Percentiles rank a stretch among this genome's conserved stretches.
phyloP scores from a whole-genome alignment of 2,888 invertebrate genomes.

The Terebella lapidaria region DNA sequence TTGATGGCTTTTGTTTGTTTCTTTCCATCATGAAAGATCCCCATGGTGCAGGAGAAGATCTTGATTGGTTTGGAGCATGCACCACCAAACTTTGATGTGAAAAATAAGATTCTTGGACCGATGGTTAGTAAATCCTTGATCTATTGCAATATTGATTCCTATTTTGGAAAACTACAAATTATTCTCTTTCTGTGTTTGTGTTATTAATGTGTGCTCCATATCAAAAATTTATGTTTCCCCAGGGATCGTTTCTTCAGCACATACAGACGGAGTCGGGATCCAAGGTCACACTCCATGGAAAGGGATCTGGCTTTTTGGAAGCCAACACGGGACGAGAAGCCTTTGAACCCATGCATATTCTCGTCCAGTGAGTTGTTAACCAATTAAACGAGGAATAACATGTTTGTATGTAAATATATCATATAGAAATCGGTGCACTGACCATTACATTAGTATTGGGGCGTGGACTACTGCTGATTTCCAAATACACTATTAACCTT shows the following conservation, averaged over 20 bases:
- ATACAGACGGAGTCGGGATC: conserved; percentile 75
- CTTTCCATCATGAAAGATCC: not conserved
- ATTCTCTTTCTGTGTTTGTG: no score
- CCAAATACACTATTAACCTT: no score
- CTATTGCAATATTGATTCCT: no score
- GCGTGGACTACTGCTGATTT: no score
- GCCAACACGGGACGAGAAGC: conserved; percentile 61
- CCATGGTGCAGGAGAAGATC: conserved; percentile 63
- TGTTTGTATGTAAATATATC: not conserved
- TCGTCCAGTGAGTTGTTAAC: conserved; percentile 63
- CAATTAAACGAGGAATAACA: no score
- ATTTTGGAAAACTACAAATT: no score
- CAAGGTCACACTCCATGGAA: conserved; percentile 68
- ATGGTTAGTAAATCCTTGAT: conserved; percentile 42
- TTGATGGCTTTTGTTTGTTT: no score
- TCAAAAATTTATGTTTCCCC: no score
- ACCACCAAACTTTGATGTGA: conserved; percentile 70
- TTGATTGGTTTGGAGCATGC: conserved; percentile 73
- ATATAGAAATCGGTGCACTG: no score
- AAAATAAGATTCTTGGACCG: conserved; percentile 68
- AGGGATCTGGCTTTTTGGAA: conserved; percentile 64
- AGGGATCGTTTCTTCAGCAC: conserved; percentile 63
- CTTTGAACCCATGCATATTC: conserved; percentile 66
- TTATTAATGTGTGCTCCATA: no score
- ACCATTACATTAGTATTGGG: no score